Evolutionary conservation across 2,888 invertebrate species (phyloP).

Genomic region (Pandemis heparana): DNA sequence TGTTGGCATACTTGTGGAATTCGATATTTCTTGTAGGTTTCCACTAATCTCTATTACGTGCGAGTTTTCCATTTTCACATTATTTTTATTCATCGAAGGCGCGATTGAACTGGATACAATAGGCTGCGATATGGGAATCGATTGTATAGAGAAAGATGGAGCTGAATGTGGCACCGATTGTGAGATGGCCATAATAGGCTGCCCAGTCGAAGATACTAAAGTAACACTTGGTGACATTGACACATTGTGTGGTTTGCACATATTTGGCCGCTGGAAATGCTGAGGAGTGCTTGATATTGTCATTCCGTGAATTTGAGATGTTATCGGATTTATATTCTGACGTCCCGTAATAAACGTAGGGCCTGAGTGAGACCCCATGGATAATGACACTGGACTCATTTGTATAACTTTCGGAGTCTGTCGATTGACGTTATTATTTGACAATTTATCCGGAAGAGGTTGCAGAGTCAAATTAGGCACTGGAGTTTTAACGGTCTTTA

Average conservation of each 20-base stretch:
- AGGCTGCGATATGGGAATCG: conserved; percentile 79
- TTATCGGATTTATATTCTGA: conserved; percentile 78
- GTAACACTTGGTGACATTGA: conserved; percentile 79
- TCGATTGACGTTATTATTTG: conserved; percentile 63
- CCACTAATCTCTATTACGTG: conserved; percentile 82
- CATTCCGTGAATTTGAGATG: conserved; percentile 80
- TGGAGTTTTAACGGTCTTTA: conserved; percentile 74
- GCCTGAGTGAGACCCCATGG: conserved; percentile 68
- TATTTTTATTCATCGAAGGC: conserved; percentile 71
- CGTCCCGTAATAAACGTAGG: conserved; percentile 71
- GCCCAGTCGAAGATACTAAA: conserved; percentile 77
- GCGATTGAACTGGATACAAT: conserved; percentile 81
- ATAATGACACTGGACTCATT: conserved; percentile 69
- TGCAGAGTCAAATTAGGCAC: conserved; percentile 81
- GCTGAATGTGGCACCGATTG: conserved; percentile 74
- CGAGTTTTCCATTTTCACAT: conserved; percentile 76
- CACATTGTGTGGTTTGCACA: conserved; percentile 70
- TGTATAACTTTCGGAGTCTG: conserved; percentile 80
- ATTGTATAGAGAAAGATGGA: conserved; percentile 75
- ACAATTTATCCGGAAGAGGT: conserved; percentile 77
- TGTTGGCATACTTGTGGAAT: conserved; percentile 70
- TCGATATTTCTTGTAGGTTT: conserved; percentile 74
- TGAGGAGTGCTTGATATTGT: conserved; percentile 72
- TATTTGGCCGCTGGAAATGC: conserved; percentile 67
- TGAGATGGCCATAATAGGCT: conserved; percentile 81